Evolutionary conservation across 2,888 invertebrate genomes (phyloP).

Genomic region (Rhopalosiphum nymphaeae): DNA sequence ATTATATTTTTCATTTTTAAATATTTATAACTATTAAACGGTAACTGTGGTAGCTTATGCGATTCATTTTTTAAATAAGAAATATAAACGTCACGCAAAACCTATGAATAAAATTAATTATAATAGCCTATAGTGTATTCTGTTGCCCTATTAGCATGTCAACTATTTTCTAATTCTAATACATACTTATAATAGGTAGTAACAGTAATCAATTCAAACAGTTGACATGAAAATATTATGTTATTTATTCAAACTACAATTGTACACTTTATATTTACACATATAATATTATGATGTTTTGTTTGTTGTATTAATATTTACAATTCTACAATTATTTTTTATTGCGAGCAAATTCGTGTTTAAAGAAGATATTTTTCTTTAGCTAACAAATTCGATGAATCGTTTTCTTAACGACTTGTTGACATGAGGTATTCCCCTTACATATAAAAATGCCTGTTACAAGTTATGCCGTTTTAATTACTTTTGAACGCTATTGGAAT

Average conservation of each 20-base stretch:
- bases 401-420: slow-evolving; percentile 16
- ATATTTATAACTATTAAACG: not conserved
- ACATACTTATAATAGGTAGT: not conserved
- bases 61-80: not conserved
- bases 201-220: not conserved
- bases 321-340: not conserved
- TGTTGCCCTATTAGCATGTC: not conserved
- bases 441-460: not conserved
- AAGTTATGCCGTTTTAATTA: not conserved
- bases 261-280: not conserved
- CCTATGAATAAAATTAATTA: not conserved
- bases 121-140: not conserved
- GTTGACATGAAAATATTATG: not conserved
- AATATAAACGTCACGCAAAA: not conserved
- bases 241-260: not conserved
- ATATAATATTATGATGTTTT: not conserved
- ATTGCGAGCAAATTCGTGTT: not conserved
- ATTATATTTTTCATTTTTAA: not conserved
- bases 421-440: not conserved
- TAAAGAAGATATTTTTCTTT: slow-evolving; percentile 22
- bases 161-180: not conserved
- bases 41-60: not conserved
- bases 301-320: not conserved
- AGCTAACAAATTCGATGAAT: not conserved
- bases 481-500: not conserved